Conservation (phyloP, 2,797 vertebrate genomes). For the Coregonus suidteri region DNA sequence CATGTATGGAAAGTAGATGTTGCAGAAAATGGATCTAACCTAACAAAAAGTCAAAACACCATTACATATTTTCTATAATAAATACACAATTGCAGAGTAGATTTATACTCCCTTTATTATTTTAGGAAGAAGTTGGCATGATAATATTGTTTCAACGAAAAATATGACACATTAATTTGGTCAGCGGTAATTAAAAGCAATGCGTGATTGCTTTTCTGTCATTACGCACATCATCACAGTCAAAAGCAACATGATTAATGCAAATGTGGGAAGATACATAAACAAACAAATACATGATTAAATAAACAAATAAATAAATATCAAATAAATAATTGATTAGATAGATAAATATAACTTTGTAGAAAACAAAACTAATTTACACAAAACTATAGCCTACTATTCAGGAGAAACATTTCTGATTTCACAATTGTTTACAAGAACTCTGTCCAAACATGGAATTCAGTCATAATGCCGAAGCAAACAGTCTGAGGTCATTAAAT, state of each 20-base stretch:
- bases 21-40: background rate
- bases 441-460: background rate
- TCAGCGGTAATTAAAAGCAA: background rate
- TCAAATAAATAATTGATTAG: conserved; percentile 35
- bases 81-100: conserved; percentile 2
- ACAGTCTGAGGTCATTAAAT: conserved; percentile 12
- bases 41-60: background rate
- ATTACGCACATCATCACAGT: background rate
- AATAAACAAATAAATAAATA: conserved; percentile 29
- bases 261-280: conserved; percentile 1
- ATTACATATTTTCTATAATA: background rate
- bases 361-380: conserved; percentile 24
- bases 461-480: background rate
- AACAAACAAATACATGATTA: background rate
- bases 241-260: background rate
- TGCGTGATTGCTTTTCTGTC: conserved; percentile 3
- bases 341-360: conserved; percentile 42
- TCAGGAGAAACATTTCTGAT: conserved; percentile 15
- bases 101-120: conserved; percentile 7
- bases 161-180: background rate
- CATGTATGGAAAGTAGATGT: background rate
- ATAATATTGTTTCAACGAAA: conserved; percentile 9
- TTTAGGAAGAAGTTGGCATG: background rate
- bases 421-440: conserved; percentile 4
- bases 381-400: conserved; percentile 9